phyloP scores from a whole-genome alignment of 2,797 vertebrate species.

The Xenopus petersii region DNA sequence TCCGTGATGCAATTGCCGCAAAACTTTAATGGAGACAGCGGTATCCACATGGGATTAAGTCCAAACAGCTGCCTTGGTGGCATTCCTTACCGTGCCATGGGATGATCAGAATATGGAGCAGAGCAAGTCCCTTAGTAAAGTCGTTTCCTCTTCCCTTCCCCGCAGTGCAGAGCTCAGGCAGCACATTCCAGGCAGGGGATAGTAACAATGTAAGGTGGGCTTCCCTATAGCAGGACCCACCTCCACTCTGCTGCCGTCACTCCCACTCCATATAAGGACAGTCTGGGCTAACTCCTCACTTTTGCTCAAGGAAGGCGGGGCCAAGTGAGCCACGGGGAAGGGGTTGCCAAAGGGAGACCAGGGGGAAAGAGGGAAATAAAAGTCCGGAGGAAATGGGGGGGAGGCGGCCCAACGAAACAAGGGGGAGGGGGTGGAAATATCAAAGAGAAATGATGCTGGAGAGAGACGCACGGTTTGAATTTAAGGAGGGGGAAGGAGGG shows the following conservation, averaged over 20 bases:
- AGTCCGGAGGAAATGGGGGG: background rate
- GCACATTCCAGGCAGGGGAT: conserved; percentile 46
- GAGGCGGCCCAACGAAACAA: background rate
- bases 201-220: conserved; percentile 48
- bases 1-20: background rate
- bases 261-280: conserved; percentile 39
- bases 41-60: background rate
- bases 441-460: background rate
- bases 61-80: background rate
- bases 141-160: conserved; percentile 36
- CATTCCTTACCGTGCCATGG: conserved; percentile 24
- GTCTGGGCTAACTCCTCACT: conserved; percentile 24
- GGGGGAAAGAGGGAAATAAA: conserved; percentile 1
- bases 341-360: conserved; percentile 12
- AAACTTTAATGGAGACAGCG: background rate
- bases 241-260: conserved; percentile 44
- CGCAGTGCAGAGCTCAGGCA: conserved; percentile 46
- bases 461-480: background rate
- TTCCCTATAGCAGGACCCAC: conserved; percentile 31
- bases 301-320: conserved; percentile 29
- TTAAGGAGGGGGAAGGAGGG: conserved; percentile 51
- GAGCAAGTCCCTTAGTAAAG: conserved; percentile 13
- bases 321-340: conserved; percentile 18
- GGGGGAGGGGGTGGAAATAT: background rate
- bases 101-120: background rate